Conservation (phyloP, 2,888 invertebrate species). For the Tipula helvola region DNA sequence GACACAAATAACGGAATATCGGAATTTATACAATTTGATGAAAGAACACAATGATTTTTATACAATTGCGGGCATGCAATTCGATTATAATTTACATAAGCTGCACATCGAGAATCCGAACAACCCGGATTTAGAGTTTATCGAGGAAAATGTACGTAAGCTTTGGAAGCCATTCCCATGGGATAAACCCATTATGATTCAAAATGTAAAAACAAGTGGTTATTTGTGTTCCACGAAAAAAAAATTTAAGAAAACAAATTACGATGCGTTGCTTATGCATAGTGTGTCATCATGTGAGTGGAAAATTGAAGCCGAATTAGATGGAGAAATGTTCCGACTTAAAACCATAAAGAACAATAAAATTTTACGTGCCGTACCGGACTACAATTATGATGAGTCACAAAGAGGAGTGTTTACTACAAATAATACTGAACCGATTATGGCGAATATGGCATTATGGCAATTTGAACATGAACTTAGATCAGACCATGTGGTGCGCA, state of each 20-base stretch:
- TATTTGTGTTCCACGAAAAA: background rate
- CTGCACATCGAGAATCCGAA: background rate
- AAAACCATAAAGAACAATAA: background rate
- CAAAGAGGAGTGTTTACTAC: background rate
- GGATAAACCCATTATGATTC: background rate
- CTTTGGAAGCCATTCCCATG: background rate
- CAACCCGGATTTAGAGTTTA: background rate
- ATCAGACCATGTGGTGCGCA: background rate
- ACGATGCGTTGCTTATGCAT: background rate
- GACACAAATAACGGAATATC: background rate
- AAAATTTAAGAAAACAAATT: background rate
- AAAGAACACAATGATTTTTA: background rate
- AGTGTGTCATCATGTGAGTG: background rate
- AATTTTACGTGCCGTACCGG: background rate
- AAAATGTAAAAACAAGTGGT: background rate
- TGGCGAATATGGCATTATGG: background rate
- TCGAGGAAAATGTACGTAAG: background rate
- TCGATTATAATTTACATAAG: background rate
- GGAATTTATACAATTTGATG: background rate
- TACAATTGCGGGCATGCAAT: background rate
- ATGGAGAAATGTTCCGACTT: background rate
- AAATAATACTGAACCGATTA: background rate
- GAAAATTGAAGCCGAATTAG: background rate
- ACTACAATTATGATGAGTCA: background rate
- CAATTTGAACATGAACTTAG: background rate